Conservation (phyloP, 2,113 vertebrate genomes). For the Pica pica region DNA sequence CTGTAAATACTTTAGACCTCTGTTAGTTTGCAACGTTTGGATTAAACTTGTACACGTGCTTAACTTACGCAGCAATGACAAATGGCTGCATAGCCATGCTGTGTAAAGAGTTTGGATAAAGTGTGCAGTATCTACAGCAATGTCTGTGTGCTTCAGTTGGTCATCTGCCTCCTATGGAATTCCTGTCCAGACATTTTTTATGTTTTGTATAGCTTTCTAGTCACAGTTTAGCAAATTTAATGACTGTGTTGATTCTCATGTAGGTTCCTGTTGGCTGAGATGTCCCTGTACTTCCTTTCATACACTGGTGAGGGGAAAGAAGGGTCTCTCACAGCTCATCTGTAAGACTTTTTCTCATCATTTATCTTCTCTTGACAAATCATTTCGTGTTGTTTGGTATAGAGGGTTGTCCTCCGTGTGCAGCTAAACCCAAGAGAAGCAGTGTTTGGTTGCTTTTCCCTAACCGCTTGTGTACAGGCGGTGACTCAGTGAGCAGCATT, state of each 20-base stretch:
- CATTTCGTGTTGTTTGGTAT: neutral
- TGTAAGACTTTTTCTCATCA: neutral
- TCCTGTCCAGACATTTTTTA: neutral
- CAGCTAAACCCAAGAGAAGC: neutral
- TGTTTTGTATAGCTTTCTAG: neutral
- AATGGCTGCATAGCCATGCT: neutral
- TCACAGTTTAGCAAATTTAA: neutral
- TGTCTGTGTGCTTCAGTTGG: accelerated
- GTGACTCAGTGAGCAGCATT: neutral
- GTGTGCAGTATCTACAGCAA: neutral
- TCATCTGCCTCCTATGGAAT: neutral
- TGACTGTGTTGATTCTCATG: neutral
- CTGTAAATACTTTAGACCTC: neutral
- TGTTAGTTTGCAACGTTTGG: accelerated
- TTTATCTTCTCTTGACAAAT: neutral
- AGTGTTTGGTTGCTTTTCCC: neutral
- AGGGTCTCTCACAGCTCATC: neutral
- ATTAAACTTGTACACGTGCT: neutral
- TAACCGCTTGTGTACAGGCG: neutral
- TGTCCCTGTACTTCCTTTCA: accelerated
- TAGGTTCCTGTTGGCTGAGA: neutral
- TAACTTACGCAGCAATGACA: accelerated
- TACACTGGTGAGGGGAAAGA: neutral
- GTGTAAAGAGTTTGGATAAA: neutral
- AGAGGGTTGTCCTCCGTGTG: neutral